phyloP scores from a whole-genome alignment of 2,113 vertebrate species.

The Ciconia maguari region DNA sequence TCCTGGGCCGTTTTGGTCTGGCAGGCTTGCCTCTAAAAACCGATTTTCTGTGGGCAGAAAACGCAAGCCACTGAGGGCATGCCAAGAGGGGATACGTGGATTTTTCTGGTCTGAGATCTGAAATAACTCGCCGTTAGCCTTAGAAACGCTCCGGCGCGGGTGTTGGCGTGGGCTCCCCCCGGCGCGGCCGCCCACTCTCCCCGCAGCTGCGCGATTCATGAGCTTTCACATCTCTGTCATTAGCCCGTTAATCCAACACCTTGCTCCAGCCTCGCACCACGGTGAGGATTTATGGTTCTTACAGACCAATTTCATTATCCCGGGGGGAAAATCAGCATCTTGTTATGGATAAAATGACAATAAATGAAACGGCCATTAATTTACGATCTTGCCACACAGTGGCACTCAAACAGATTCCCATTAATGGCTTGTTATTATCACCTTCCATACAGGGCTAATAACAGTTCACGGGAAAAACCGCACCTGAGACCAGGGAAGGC shows the following conservation, averaged over 20 bases:
- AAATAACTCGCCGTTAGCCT: fast-evolving
- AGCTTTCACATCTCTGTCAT: conserved; percentile 13
- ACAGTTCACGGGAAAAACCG: neutral
- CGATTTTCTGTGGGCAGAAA: neutral
- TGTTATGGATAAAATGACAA: conserved; percentile 62
- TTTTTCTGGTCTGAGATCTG: neutral
- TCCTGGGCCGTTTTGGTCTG: neutral
- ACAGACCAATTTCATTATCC: conserved; percentile 59
- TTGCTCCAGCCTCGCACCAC: neutral
- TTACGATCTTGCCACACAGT: conserved; percentile 18
- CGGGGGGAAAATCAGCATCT: conserved; percentile 50
- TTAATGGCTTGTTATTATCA: conserved; percentile 33
- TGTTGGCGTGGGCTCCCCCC: neutral
- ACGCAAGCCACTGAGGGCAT: fast-evolving
- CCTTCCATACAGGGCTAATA: conserved; percentile 32
- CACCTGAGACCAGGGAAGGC: neutral
- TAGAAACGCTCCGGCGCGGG: fast-evolving
- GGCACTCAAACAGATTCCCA: conserved; percentile 48
- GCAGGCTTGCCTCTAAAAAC: neutral
- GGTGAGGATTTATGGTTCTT: conserved; percentile 50
- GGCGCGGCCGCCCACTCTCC: neutral
- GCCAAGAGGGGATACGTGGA: neutral
- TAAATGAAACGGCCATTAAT: conserved; percentile 57
- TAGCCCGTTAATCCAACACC: conserved; percentile 17
- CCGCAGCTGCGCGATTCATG: neutral